Percentiles rank a stretch among this genome's conserved stretches.
phyloP scores from a whole-genome alignment of 2,113 vertebrate genomes.

The Clarias batrachus region DNA sequence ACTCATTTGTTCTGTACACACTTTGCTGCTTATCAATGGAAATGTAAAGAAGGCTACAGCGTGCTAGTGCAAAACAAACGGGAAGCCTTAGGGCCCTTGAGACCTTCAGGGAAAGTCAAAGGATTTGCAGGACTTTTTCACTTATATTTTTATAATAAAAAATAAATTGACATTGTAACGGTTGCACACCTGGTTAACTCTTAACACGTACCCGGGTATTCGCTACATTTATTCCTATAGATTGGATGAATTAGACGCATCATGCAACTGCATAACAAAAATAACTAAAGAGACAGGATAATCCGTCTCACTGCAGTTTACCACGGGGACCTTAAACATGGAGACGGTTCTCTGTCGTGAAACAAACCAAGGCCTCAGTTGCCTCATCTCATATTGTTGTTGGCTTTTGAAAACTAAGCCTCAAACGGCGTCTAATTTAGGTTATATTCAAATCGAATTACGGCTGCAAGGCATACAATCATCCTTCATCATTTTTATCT shows the following conservation, averaged over 20 bases:
- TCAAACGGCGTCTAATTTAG: neutral
- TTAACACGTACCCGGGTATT: neutral
- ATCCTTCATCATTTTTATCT: neutral
- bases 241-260: neutral
- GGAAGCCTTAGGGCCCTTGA: neutral
- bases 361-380: neutral
- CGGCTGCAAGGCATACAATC: neutral
- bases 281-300: neutral
- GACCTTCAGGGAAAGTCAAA: neutral
- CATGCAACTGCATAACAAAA: neutral
- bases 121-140: neutral
- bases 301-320: neutral
- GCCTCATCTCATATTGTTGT: neutral
- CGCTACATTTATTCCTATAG: neutral
- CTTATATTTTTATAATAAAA: neutral
- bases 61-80: neutral
- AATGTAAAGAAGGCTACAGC: neutral
- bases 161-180: neutral
- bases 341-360: neutral
- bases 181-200: neutral
- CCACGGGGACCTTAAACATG: neutral
- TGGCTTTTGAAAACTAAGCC: neutral
- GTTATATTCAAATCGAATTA: neutral
- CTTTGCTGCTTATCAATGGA: no score
- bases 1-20: neutral